Conservation (phyloP, 2,797 vertebrate genomes). For the Chrysocyon brachyurus region DNA sequence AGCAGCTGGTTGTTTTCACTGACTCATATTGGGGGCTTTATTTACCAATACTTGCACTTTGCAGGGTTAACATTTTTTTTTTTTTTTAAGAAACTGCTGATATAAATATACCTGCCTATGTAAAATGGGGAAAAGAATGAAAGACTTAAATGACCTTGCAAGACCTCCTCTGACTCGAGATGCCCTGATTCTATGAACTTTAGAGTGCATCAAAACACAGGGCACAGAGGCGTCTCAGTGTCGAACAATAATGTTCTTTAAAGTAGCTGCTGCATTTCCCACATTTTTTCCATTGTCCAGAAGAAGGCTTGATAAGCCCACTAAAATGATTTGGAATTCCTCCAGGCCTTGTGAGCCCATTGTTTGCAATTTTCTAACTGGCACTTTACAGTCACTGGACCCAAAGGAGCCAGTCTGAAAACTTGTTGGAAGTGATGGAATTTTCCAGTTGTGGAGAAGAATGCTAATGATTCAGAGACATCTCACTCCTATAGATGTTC, state of each 20-base stretch:
- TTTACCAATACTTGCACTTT: not conserved
- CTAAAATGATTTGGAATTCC: constrained; percentile 77
- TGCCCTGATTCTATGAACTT: not conserved
- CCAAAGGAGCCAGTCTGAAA: constrained; percentile 45
- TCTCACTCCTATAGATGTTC: not conserved
- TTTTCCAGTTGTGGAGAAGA: constrained; percentile 59
- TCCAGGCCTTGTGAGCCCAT: constrained; percentile 81
- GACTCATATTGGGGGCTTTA: not conserved
- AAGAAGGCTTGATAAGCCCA: constrained; percentile 77
- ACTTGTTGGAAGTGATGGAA: constrained; percentile 41
- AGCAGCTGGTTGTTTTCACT: not conserved
- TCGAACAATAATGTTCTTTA: constrained; percentile 46
- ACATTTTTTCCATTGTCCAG: constrained; percentile 84
- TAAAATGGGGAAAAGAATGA: not conserved
- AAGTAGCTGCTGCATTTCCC: constrained; percentile 73
- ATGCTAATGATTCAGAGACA: not conserved
- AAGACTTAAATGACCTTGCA: not conserved
- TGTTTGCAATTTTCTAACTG: constrained; percentile 81
- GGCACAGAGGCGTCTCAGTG: not conserved
- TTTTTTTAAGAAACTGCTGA: not conserved
- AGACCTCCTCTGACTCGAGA: not conserved
- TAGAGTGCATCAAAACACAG: not conserved
- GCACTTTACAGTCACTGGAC: constrained; percentile 47
- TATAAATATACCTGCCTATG: not conserved
- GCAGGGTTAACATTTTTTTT: not conserved